A percentile compares a stretch with the other conserved stretches of the same genome.
Evolutionary conservation across 2,113 vertebrate species (phyloP).

Genomic region (Serilophus lunatus): DNA sequence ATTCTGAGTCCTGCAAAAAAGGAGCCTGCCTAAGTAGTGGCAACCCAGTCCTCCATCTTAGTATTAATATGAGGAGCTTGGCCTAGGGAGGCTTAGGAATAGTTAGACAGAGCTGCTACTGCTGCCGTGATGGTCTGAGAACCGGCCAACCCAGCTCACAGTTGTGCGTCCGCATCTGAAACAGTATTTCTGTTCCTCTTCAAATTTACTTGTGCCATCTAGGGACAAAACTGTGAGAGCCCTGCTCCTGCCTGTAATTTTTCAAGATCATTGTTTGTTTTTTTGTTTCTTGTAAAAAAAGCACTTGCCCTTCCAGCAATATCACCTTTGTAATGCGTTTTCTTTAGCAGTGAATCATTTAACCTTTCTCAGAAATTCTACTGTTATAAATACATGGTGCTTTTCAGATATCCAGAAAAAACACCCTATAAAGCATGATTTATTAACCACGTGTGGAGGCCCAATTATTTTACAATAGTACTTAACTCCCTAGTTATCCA

Average conservation of each 20-base stretch:
- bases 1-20: not conserved
- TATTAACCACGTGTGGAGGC: not conserved
- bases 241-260: not conserved
- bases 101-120: not conserved
- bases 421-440: not conserved
- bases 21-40: not conserved
- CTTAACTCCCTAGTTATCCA: not conserved
- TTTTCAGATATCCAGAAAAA: slow-evolving; percentile 19
- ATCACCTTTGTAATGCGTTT: not conserved
- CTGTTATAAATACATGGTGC: not conserved
- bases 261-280: not conserved
- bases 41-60: not conserved
- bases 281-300: not conserved
- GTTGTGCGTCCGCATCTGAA: accelerated
- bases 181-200: not conserved
- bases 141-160: not conserved
- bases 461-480: not conserved
- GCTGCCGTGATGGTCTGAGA: not conserved
- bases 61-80: not conserved
- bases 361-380: slow-evolving; percentile 17
- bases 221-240: not conserved
- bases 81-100: not conserved
- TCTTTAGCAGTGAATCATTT: not conserved
- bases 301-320: not conserved
- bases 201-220: not conserved